Evolutionary conservation across 2,797 vertebrate species (phyloP).

Genomic region (Hapalemur alaotrensis): DNA sequence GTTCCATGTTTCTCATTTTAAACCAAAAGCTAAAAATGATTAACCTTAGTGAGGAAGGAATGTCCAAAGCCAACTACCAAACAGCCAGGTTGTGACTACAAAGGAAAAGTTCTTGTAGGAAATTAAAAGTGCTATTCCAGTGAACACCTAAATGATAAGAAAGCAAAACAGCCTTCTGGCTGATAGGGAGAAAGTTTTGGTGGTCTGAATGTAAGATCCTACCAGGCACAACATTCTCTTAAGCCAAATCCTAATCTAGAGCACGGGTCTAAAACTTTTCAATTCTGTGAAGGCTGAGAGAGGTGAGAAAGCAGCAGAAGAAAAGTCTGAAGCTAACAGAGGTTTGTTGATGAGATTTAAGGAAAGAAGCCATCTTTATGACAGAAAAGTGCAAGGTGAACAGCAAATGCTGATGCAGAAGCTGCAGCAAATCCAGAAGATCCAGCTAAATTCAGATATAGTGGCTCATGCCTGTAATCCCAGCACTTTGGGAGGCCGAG

Average conservation of each 20-base stretch:
- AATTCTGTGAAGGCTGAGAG: background rate
- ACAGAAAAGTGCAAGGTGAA: background rate
- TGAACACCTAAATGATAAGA: background rate
- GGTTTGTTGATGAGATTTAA: background rate
- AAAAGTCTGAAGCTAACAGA: background rate
- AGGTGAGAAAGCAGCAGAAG: background rate
- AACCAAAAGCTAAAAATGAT: background rate
- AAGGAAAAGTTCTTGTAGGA: background rate
- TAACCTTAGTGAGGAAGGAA: background rate
- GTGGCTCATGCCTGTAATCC: background rate
- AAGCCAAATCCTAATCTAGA: background rate
- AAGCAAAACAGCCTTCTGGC: background rate
- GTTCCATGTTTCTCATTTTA: background rate
- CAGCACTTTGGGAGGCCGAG: background rate
- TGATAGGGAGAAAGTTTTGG: background rate
- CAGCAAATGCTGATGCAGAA: background rate
- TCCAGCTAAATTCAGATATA: background rate
- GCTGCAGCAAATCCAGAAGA: background rate
- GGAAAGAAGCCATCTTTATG: background rate
- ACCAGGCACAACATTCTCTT: background rate
- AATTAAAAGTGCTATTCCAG: background rate
- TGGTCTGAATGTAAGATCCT: background rate
- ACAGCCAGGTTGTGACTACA: background rate
- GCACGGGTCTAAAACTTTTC: background rate
- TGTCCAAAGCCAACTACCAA: background rate